Evolutionary conservation across 2,888 invertebrate species (phyloP), one percentile per base, ranked within the genome.

Genomic region (Timandra comae): DNA sequence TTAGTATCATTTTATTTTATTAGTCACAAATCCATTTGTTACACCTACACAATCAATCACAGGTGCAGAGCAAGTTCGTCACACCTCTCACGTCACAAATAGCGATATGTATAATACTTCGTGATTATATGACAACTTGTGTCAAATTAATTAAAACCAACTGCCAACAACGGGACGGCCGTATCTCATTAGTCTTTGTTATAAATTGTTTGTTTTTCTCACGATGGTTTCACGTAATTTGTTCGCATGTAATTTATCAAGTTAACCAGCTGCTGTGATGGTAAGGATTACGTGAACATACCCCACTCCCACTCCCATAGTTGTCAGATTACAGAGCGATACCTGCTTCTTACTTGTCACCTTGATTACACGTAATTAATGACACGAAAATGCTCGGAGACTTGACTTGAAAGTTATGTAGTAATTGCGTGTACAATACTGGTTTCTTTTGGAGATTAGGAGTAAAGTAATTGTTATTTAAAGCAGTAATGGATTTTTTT

Each of bases 181-280:
- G 30, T 34, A 34, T 32, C 60, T 63, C 71, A 63, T 74, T 71
- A 66, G 69, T 76, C 76, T 70, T 66, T 62, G 59, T 74, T 74
- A 79, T 65, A 76, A 78, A 78, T 77, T 72, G 66, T 74, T 74
- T 73, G 75, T 79, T 78, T 78, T 74, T 72, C 68, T 60, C 57
- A 47, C 58, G 52, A 52, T 56, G 55, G 61, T 60, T 62, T 52
- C 62, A 54, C 57, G 72, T 75, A 71, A 78, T 79, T 75, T 75
- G 72, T 70, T 62, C 64, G 41, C 36, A 44, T 55, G 71, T 72
- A 74, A 81, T 78, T 76, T 75, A 68, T 80, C 76, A 77, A 66
- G 41, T 58, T 70, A 63, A 64, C 52, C 50, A 48, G 56, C 63
- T 64, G 52, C 50, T 47, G 56, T 56, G 60, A 59, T 65, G 47